Conservation (phyloP, 2,113 vertebrate genomes). For the Urocitellus parryii region DNA sequence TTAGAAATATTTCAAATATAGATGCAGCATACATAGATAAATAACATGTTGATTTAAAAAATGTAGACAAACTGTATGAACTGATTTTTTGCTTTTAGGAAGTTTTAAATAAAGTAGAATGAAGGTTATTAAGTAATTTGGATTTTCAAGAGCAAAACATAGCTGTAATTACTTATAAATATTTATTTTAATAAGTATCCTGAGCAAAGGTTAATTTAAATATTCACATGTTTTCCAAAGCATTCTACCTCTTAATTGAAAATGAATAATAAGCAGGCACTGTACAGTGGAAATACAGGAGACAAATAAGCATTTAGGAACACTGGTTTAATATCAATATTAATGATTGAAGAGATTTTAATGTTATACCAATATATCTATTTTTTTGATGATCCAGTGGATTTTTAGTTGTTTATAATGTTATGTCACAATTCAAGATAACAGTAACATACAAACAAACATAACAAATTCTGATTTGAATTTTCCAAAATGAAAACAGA, state of each 20-base stretch:
- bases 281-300: not conserved
- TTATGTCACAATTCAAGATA: not conserved
- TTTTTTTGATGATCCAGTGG: not conserved
- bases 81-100: conserved; percentile 34
- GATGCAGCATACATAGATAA: not conserved
- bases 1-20: not conserved
- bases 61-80: conserved; percentile 15
- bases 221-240: conserved; percentile 62
- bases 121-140: conserved; percentile 60
- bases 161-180: conserved; percentile 63
- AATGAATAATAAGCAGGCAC: conserved; percentile 62
- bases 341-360: not conserved
- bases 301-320: not conserved
- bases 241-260: conserved; percentile 65
- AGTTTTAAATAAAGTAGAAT: conserved; percentile 61
- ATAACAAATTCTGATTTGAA: not conserved
- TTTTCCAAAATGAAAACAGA: not conserved
- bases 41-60: not conserved
- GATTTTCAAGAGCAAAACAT: conserved; percentile 58
- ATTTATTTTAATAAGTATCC: conserved; percentile 69
- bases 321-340: not conserved
- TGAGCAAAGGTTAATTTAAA: conserved; percentile 72
- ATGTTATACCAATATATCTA: not conserved
- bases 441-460: not conserved
- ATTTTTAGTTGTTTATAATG: not conserved